These are phyloP conservation scores for Bombycilla garrulus DNA, from an alignment of 2,113 vertebrate genomes.

Conservation along the genomic window DNA sequence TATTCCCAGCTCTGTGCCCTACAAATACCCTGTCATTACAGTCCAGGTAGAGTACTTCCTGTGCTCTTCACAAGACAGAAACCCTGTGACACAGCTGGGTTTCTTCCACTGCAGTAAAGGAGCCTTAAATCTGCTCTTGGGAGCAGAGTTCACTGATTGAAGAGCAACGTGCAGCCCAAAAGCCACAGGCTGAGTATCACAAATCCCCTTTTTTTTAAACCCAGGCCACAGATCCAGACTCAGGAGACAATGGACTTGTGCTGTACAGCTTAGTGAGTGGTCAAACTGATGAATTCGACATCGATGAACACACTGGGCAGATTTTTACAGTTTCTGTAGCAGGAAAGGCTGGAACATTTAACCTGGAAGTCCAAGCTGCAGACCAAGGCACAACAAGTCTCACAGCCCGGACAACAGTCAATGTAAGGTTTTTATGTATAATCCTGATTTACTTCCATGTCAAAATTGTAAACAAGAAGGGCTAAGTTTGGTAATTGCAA, in stretches of 20 bases:
- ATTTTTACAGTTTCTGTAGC: slow-evolving; percentile 71
- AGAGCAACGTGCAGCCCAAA: not conserved
- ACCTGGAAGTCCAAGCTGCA: slow-evolving; percentile 58
- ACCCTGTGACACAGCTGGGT: not conserved
- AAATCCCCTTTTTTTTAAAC: not conserved
- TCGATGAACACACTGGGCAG: slow-evolving; percentile 71
- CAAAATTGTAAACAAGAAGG: not conserved
- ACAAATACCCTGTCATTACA: slow-evolving; percentile 65
- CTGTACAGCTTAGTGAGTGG: slow-evolving; percentile 65
- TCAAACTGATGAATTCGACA: slow-evolving; percentile 36
- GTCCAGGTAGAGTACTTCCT: slow-evolving; percentile 68
- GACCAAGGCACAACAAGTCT: slow-evolving; percentile 60
- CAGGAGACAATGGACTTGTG: slow-evolving; percentile 50
- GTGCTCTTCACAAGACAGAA: not conserved
- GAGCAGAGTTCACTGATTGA: not conserved
- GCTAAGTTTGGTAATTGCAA: not conserved
- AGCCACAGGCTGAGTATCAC: not conserved
- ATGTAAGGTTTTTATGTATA: slow-evolving; percentile 45
- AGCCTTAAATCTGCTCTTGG: not conserved
- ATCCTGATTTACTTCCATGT: not conserved
- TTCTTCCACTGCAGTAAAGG: not conserved
- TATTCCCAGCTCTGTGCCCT: slow-evolving; percentile 67
- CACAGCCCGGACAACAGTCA: slow-evolving; percentile 37
- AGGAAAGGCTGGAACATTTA: not conserved
- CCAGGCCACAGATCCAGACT: slow-evolving; percentile 77